Evolutionary conservation across 2,888 invertebrate species (phyloP).

Genomic region (Deroplatys truncata): DNA sequence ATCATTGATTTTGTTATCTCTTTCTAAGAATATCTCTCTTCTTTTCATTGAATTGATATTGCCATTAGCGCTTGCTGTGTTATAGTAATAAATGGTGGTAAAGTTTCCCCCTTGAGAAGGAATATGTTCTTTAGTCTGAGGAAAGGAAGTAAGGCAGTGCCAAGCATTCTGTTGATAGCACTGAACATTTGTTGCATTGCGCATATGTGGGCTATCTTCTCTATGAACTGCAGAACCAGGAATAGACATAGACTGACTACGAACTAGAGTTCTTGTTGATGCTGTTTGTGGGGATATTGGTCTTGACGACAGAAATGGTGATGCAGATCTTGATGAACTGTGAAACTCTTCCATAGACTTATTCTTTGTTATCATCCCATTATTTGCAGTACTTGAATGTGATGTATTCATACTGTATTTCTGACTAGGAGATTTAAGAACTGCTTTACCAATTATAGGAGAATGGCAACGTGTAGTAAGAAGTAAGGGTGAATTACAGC

Average conservation of each 20-base stretch:
- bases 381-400: not conserved
- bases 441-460: not conserved
- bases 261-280: not conserved
- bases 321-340: not conserved
- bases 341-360: not conserved
- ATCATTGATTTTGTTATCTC: not conserved
- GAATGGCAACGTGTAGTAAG: not conserved
- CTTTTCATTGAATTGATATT: not conserved
- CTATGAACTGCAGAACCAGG: not conserved
- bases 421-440: not conserved
- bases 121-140: not conserved
- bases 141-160: not conserved
- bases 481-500: not conserved
- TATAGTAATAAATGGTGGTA: not conserved
- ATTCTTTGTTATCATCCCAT: not conserved
- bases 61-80: not conserved
- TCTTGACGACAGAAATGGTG: not conserved
- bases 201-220: not conserved
- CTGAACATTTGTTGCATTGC: not conserved
- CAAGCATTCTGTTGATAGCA: not conserved
- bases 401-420: not conserved
- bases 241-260: not conserved
- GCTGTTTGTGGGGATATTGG: not conserved
- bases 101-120: not conserved
- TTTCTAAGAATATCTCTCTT: not conserved